Evolutionary conservation across 1,140 invertebrate species (phyloP), one percentile per base, ranked within the genome.

Genomic region (Aphelinus certus): DNA sequence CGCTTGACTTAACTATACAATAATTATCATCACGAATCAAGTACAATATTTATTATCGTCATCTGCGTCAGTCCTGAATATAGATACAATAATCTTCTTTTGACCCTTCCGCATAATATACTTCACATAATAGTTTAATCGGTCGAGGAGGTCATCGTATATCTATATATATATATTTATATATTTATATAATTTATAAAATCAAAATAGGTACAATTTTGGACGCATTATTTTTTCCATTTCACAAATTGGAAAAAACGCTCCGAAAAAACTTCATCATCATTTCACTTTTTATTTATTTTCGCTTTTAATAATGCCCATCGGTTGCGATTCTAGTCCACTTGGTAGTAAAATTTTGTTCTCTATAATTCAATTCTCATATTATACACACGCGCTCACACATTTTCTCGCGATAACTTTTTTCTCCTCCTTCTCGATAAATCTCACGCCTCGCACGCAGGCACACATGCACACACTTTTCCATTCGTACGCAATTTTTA

Each of bases 121-220:
- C 63, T 76, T 76, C 82, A 83, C 83, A 76, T 71, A 82, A 84
- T 84, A 81, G 66, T 79, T 75, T 84, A 86, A 85, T 86, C 82
- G 80, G 81, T 83, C 84, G 85, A 68, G 78, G 76, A 85, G 84
- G 81, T 86, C 83, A 80, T 86, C 84, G 81, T 86, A 85, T 85
- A 85, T 87, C 81, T 87, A 86, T 87, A 87, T 84, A 86, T 84
- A 86, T 86, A 85, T 83, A 78, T 69, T 3, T 67, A 26, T 80
- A 77, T 83, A 83, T 76, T 67, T 76, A 76, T 86, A 87, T 87
- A 85, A 87, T 88, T 87, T 88, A 87, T 88, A 87, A 88, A 88
- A 88, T 87, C 82, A 88, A 88, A 87, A 87, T 88, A 87, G 87
- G 86, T 88, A 88, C 86, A 87, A 87, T 87, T 88, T 87, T 86